Evolutionary conservation across 2,113 vertebrate genomes (phyloP).

Genomic region (Phylloscopus trochilus): DNA sequence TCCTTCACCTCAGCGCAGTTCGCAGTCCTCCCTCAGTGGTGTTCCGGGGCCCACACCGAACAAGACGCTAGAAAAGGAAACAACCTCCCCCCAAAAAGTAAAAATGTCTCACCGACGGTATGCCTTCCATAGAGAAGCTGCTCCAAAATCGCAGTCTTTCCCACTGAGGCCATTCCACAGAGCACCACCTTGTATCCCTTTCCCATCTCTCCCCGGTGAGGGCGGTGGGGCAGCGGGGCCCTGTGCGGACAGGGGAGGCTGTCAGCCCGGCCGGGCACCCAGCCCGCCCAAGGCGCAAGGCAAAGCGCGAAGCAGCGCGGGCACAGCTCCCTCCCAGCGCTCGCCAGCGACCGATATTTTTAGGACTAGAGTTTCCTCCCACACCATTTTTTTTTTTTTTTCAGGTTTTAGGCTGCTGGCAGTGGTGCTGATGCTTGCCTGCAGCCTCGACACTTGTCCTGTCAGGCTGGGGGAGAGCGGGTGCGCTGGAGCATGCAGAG

Average conservation of each 20-base stretch:
- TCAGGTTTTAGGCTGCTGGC: not conserved
- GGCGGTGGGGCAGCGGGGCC: not conserved
- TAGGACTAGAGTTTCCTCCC: constrained; percentile 36
- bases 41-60: not conserved
- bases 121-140: constrained; percentile 91
- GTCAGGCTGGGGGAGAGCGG: not conserved
- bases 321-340: not conserved
- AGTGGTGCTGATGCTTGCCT: not conserved
- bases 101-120: constrained; percentile 77
- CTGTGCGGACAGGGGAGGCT: not conserved
- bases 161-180: constrained; percentile 88
- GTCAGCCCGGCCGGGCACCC: not conserved
- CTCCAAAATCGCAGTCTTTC: constrained; percentile 93
- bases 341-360: not conserved
- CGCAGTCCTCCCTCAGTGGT: not conserved
- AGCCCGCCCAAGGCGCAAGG: not conserved
- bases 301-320: not conserved
- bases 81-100: not conserved
- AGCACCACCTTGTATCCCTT: constrained; percentile 95
- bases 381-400: not conserved
- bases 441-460: not conserved
- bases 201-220: constrained; percentile 78
- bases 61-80: not conserved
- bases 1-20: not conserved
- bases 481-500: not conserved